A percentile compares a stretch with the other conserved stretches of the same genome.
These are phyloP conservation scores for Actenoides lindsayi DNA, from an alignment of 2,113 vertebrate species.

Conservation along the genomic window DNA sequence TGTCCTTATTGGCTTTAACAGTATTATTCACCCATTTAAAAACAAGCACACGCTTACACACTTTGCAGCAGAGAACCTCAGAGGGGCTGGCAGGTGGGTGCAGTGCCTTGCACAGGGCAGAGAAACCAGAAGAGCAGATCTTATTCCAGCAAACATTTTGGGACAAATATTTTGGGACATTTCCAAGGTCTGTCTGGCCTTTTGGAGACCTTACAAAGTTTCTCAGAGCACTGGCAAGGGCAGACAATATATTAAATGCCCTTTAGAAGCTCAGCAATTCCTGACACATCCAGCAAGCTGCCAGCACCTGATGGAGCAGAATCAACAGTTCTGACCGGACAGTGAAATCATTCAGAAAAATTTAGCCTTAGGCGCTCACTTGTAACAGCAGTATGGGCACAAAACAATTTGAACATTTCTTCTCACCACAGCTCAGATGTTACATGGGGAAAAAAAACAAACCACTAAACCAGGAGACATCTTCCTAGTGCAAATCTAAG, in stretches of 20 bases:
- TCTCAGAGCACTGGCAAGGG: neutral
- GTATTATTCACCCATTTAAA: neutral
- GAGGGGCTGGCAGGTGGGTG: neutral
- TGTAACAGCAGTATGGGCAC: slow-evolving; percentile 1
- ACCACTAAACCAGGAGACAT: neutral
- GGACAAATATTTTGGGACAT: neutral
- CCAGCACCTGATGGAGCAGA: slow-evolving; percentile 34
- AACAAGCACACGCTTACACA: neutral
- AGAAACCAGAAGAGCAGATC: neutral
- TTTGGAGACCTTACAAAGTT: neutral
- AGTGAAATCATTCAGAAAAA: slow-evolving; percentile 31
- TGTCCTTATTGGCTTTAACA: neutral
- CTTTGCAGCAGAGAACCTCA: neutral
- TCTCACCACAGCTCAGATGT: neutral
- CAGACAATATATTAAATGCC: neutral
- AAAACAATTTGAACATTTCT: neutral
- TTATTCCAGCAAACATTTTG: neutral
- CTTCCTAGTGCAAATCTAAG: neutral
- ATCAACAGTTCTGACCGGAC: neutral
- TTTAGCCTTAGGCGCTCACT: neutral
- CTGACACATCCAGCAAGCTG: slow-evolving; percentile 23
- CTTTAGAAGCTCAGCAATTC: neutral
- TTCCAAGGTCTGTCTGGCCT: slow-evolving; percentile 4
- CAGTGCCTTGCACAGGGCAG: neutral
- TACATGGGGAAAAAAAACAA: neutral